Conservation (phyloP, 2,797 vertebrate species). For the Periophthalmus magnuspinnatus region DNA sequence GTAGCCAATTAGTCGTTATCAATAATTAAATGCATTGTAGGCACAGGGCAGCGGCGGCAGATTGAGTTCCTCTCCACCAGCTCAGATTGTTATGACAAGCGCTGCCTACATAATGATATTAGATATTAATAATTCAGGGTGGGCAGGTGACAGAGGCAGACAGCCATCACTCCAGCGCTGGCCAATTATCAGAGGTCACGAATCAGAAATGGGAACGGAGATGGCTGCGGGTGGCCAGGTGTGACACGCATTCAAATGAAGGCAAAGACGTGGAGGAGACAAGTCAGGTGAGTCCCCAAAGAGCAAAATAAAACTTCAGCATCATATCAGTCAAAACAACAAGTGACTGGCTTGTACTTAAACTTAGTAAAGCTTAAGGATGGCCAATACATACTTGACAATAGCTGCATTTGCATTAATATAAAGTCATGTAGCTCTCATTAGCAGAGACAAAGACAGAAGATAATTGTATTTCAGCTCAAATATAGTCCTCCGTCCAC, state of each 20-base stretch:
- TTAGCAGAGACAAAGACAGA: too few relatives aligned
- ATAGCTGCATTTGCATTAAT: too few relatives aligned
- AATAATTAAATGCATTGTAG: slow-evolving; percentile 91
- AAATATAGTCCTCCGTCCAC: too few relatives aligned
- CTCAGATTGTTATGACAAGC: slow-evolving; percentile 94
- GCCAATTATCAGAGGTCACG: slow-evolving; percentile 75
- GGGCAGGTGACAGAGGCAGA: slow-evolving; percentile 74
- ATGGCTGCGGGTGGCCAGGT: slow-evolving; percentile 33
- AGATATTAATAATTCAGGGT: slow-evolving; percentile 89
- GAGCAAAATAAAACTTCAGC: not conserved
- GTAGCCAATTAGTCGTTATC: slow-evolving; percentile 96
- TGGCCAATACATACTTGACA: not conserved
- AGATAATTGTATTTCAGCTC: too few relatives aligned
- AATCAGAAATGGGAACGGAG: slow-evolving; percentile 54
- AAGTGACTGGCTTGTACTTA: not conserved
- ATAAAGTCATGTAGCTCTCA: too few relatives aligned
- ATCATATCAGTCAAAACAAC: not conserved
- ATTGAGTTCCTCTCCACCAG: slow-evolving; percentile 83
- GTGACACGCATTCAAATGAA: slow-evolving; percentile 36
- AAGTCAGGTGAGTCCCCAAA: not conserved
- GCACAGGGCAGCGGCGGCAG: slow-evolving; percentile 70
- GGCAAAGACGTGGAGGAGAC: slow-evolving; percentile 8
- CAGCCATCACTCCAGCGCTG: slow-evolving; percentile 48
- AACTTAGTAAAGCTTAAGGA: not conserved
- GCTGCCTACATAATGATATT: slow-evolving; percentile 94